Evolutionary conservation across 2,113 vertebrate species (phyloP).

Genomic region (Oreochromis niloticus): DNA sequence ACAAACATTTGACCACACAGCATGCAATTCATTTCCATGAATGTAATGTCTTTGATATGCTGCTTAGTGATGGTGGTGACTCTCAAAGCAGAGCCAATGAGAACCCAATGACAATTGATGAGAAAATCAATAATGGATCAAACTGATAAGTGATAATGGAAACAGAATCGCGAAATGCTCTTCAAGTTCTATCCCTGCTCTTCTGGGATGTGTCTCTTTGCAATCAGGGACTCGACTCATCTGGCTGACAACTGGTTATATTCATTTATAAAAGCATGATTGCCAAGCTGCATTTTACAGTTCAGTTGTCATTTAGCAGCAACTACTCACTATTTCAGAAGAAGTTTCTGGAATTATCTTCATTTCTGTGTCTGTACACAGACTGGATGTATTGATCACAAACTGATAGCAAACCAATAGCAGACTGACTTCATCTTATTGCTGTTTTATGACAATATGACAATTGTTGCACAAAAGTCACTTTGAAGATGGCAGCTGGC

Average conservation of each 20-base stretch:
- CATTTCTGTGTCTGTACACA: background rate
- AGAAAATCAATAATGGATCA: background rate
- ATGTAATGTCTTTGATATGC: background rate
- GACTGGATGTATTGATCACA: background rate
- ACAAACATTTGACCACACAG: background rate
- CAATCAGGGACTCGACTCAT: background rate
- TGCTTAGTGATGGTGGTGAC: background rate
- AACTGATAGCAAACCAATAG: background rate
- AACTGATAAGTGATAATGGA: background rate
- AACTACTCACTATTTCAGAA: background rate
- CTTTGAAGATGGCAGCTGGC: background rate
- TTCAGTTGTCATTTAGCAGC: background rate
- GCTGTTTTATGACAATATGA: background rate
- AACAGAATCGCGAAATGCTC: background rate
- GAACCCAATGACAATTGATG: background rate
- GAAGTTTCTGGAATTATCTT: background rate
- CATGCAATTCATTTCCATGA: background rate
- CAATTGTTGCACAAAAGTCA: background rate
- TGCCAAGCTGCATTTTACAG: background rate
- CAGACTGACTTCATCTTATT: background rate
- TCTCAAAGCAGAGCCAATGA: background rate
- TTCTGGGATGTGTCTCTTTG: background rate
- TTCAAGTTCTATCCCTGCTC: background rate
- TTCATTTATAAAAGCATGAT: background rate
- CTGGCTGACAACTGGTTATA: background rate